A percentile compares a stretch with the other conserved stretches of the same genome.
phyloP scores from a whole-genome alignment of 2,888 invertebrate genomes.

The Dryobota labecula region DNA sequence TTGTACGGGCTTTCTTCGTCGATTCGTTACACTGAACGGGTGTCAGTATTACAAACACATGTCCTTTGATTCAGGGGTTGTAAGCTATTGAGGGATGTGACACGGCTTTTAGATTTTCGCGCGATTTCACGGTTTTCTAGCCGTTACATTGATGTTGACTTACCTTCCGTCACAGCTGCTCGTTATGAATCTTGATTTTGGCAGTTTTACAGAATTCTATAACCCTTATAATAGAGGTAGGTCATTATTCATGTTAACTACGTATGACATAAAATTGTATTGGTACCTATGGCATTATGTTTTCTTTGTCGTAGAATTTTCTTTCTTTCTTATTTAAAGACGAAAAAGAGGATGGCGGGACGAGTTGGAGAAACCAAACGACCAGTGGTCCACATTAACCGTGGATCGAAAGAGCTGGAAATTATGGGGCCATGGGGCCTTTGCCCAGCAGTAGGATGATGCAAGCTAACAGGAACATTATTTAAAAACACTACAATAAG shows the following conservation, averaged over 20 bases:
- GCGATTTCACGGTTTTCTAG: conserved; percentile 86
- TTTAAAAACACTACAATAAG: too few relatives aligned
- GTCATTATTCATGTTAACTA: conserved; percentile 62
- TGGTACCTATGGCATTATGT: background rate
- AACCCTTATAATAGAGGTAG: conserved; percentile 44
- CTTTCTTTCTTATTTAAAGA: background rate
- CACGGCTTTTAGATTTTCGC: conserved; percentile 88
- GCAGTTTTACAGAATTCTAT: conserved; percentile 53
- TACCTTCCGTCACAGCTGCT: conserved; percentile 90
- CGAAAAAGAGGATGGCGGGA: too few relatives aligned
- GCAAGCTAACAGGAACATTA: too few relatives aligned
- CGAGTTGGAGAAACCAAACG: too few relatives aligned
- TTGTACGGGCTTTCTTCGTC: conserved; percentile 90
- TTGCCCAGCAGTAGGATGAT: too few relatives aligned
- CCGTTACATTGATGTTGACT: conserved; percentile 91
- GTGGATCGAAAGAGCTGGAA: too few relatives aligned
- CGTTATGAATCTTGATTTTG: conserved; percentile 72
- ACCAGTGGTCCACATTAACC: too few relatives aligned
- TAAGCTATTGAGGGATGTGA: conserved; percentile 79
- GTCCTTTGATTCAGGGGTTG: conserved; percentile 85
- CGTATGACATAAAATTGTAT: conserved; percentile 28
- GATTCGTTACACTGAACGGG: conserved; percentile 88
- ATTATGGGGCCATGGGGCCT: too few relatives aligned
- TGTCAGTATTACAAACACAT: conserved; percentile 90
- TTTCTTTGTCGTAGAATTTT: background rate